Percentiles rank a stretch among this genome's conserved stretches.
These are phyloP conservation scores for Manacus vitellinus DNA, from an alignment of 2,113 vertebrate species.

Conservation along the genomic window DNA sequence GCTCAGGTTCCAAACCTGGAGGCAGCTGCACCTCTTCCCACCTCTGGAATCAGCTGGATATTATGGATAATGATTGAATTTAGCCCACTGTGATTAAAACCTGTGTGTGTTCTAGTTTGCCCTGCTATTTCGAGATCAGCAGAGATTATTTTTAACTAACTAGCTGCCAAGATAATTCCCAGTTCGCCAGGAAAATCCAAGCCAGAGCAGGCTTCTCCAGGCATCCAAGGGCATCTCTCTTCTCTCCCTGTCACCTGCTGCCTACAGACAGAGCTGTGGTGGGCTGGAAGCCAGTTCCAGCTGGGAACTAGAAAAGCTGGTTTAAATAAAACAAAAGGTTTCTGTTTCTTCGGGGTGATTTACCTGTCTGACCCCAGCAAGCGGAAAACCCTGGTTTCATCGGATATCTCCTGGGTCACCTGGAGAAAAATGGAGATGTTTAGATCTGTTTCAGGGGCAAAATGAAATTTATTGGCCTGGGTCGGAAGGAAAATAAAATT, in stretches of 20 bases:
- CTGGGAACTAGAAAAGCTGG: neutral
- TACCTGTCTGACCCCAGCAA: slow-evolving; percentile 98
- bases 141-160: neutral
- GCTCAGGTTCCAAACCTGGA: neutral
- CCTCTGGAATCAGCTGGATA: neutral
- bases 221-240: neutral
- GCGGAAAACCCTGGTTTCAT: slow-evolving; percentile 93
- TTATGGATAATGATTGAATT: neutral
- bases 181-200: neutral
- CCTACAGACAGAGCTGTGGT: neutral
- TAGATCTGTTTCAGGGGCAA: neutral
- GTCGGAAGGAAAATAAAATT: neutral
- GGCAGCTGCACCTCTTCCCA: neutral
- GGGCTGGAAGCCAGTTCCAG: neutral
- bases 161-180: neutral
- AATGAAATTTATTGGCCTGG: neutral
- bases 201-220: neutral
- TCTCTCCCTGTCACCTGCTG: neutral
- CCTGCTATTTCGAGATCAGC: neutral
- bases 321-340: neutral
- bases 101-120: neutral
- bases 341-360: neutral
- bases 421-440: slow-evolving; percentile 57
- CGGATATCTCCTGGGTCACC: slow-evolving; percentile 98
- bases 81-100: neutral